Evolutionary conservation across 2,797 vertebrate species (phyloP).

Genomic region (Thalassophryne amazonica): DNA sequence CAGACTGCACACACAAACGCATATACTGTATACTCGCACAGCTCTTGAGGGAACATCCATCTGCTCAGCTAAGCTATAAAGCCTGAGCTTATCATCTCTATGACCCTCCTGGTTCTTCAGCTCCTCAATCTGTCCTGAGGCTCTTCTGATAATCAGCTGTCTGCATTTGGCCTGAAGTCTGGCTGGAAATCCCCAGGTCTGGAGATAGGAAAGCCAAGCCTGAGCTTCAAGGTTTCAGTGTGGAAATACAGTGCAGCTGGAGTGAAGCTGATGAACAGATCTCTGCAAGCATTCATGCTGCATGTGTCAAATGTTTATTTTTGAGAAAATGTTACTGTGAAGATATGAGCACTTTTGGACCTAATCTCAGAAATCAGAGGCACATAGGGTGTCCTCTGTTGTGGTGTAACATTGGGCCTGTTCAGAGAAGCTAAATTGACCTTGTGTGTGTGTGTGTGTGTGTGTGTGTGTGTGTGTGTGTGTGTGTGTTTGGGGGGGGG

Average conservation of each 20-base stretch:
- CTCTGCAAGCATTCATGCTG: background rate
- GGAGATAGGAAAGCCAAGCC: constrained; percentile 51
- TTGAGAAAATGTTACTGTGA: background rate
- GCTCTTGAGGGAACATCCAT: constrained; percentile 37
- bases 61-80: constrained; percentile 58
- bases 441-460: too few relatives aligned
- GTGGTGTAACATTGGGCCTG: constrained; percentile 37
- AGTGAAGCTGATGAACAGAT: constrained; percentile 33
- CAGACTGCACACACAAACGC: constrained; percentile 11
- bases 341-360: constrained; percentile 23
- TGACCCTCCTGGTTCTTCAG: constrained; percentile 40
- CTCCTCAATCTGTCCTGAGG: constrained; percentile 43
- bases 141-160: constrained; percentile 60
- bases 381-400: constrained; percentile 24
- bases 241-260: constrained; percentile 37
- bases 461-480: too few relatives aligned
- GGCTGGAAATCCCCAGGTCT: constrained; percentile 47
- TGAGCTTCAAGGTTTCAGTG: constrained; percentile 45
- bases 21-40: constrained; percentile 28
- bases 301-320: constrained; percentile 4
- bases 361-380: constrained; percentile 16
- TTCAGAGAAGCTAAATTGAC: too few relatives aligned
- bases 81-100: constrained; percentile 55
- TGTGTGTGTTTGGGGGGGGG: too few relatives aligned
- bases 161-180: constrained; percentile 54